Evolutionary conservation across 2,888 invertebrate species (phyloP).

Genomic region (Mythimna impura): DNA sequence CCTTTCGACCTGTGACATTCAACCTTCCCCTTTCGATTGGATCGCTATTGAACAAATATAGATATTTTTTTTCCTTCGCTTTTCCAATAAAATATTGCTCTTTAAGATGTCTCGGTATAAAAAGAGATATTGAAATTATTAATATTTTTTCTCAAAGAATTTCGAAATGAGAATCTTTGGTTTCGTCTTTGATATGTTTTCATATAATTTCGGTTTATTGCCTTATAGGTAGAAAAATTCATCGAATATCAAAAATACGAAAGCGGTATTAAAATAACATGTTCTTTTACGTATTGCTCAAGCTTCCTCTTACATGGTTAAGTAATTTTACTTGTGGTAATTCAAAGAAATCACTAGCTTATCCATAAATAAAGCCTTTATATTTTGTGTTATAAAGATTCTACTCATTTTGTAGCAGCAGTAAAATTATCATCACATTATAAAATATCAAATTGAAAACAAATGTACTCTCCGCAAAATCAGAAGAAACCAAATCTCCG

Average conservation of each 20-base stretch:
- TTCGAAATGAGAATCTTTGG: conserved; percentile 56
- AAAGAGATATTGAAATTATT: conserved; percentile 62
- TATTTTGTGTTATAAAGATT: not conserved
- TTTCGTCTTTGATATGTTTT: conserved; percentile 58
- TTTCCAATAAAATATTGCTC: conserved; percentile 59
- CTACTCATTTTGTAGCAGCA: not conserved
- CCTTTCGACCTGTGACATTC: conserved; percentile 58
- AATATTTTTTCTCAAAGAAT: conserved; percentile 53
- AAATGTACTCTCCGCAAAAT: not conserved
- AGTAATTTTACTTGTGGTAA: not conserved
- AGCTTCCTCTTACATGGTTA: not conserved
- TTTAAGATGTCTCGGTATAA: conserved; percentile 50
- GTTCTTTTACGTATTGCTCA: not conserved
- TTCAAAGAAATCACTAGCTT: not conserved
- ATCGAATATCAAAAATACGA: conserved; percentile 10
- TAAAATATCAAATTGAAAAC: not conserved
- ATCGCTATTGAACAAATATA: conserved; percentile 62
- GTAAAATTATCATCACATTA: not conserved
- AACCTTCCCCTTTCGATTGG: conserved; percentile 60
- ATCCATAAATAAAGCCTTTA: not conserved
- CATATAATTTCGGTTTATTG: conserved; percentile 51
- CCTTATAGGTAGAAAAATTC: conserved; percentile 25
- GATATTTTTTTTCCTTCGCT: conserved; percentile 55
- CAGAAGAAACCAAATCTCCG: not conserved
- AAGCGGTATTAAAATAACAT: conserved; percentile 16